A percentile compares a stretch with the other conserved stretches of the same genome.
These are phyloP conservation scores for Myripristis jacobus DNA, from an alignment of 2,797 vertebrate species.

Conservation along the genomic window DNA sequence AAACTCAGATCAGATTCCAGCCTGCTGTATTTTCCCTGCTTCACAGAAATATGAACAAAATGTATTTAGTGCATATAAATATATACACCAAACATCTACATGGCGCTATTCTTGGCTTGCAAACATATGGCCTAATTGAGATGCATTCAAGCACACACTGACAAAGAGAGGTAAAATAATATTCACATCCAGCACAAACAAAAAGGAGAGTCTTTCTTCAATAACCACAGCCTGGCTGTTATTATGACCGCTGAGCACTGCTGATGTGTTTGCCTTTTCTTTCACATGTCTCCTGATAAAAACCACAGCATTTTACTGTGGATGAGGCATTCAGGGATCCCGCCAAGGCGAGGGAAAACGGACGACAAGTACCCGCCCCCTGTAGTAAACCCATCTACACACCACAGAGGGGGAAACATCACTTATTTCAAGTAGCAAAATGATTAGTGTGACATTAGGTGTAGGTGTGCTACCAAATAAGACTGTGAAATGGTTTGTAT, in stretches of 20 bases:
- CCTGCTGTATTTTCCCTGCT: not conserved
- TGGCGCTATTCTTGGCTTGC: not conserved
- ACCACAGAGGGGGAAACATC: constrained; percentile 18
- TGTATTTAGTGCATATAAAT: not conserved
- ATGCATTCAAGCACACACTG: too few species aligned
- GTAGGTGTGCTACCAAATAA: not conserved
- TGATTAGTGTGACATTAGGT: not conserved
- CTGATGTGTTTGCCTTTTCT: not conserved
- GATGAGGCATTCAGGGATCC: constrained; percentile 49
- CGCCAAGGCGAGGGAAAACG: constrained; percentile 29
- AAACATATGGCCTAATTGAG: not conserved
- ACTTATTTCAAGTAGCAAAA: constrained; percentile 17
- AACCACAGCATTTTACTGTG: constrained; percentile 33
- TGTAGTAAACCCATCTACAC: constrained; percentile 70
- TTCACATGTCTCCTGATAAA: not conserved
- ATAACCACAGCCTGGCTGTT: not conserved
- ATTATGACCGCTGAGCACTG: not conserved
- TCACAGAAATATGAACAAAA: not conserved
- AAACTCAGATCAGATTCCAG: too few species aligned
- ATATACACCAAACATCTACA: too few species aligned
- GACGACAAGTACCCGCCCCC: constrained; percentile 71
- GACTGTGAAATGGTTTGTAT: not conserved
- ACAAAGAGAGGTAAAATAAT: not conserved
- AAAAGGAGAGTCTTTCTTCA: not conserved
- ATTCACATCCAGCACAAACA: not conserved